Base-by-base conservation (phyloP, 2,113 vertebrate genomes). In the Silurus asotus region DNA sequence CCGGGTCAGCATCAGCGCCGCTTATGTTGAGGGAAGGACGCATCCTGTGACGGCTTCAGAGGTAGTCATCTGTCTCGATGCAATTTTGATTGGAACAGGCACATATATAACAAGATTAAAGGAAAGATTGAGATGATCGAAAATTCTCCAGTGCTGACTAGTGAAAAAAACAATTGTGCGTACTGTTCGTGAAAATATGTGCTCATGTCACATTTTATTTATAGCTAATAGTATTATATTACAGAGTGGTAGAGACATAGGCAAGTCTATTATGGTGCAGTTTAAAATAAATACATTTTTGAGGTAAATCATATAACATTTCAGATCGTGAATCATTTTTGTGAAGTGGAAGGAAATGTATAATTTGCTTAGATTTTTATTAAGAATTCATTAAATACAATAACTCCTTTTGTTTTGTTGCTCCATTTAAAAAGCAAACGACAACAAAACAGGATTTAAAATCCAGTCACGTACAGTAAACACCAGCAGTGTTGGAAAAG, bases 31-130 rank as follows among this genome's bases (percentile, higher is more conserved):
- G 19, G 95, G 95, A 6, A 90, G 96, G 53, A 93, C 88, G 49
- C 90, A 93, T 85, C 97, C 97, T 86, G 82, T 92, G 64, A 77
- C 94, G 86, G 91, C 94, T 72, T 91, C 93, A 9, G 81, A 92
- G 95, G 97, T 97, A 92, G 14, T 53, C n/a, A 15, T 76, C 55
- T 19, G 5, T 74, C 49, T 55, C 5, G 37, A 20, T 19, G 56
- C 51, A 59, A 0, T 10, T 25, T 61, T 28, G 8, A 61, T 37
- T 17, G 23, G 4, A 23, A 13, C 5, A 11, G 10, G 9, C 20
- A 72, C 37, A 25, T 65, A 10, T 55, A 13, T 25, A 76, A 53
- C 9, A 2, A 8, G 53, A 28, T 28, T 28, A 58, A 37, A 19
- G 3, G 25, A 78, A 19, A 37, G 55, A 19, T 58, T 58, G 53